Percentiles rank a stretch among this genome's conserved stretches.
These are phyloP conservation scores for Phyllotis vaccarum DNA, from an alignment of 2,797 vertebrate genomes.

Conservation along the genomic window DNA sequence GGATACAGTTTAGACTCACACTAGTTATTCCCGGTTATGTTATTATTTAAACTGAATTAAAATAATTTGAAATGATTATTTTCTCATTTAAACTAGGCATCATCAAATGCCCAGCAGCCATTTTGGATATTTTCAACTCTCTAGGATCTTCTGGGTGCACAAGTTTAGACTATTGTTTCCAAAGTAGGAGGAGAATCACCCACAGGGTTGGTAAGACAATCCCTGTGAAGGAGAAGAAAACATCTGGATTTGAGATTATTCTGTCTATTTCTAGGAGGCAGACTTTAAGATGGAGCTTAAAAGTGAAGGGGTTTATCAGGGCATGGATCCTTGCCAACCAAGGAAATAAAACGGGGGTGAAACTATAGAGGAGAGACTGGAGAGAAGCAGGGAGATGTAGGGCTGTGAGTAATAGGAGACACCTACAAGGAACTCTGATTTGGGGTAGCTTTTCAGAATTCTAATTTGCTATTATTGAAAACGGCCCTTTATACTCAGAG, in stretches of 20 bases:
- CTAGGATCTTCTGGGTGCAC: not conserved
- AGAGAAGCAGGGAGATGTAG: not conserved
- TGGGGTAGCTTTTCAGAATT: not conserved
- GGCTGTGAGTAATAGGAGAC: not conserved
- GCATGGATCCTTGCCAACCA: not conserved
- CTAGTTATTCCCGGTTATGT: not conserved
- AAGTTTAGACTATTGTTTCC: not conserved
- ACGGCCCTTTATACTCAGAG: fast-evolving
- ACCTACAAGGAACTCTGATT: not conserved
- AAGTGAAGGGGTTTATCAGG: not conserved
- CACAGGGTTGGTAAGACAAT: not conserved
- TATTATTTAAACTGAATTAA: constrained; percentile 14
- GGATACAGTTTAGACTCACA: not conserved
- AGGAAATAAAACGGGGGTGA: not conserved
- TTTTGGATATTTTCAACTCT: not conserved
- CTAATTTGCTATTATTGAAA: no score
- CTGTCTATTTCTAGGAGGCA: not conserved
- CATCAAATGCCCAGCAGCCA: not conserved
- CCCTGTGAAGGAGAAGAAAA: not conserved
- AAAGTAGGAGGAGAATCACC: not conserved
- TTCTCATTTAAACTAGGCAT: not conserved
- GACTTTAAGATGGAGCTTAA: constrained; percentile 23
- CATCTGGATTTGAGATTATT: not conserved
- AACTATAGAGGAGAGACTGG: not conserved
- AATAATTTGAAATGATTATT: not conserved